Conservation (phyloP, 2,113 vertebrate species). For the Echinops telfairi region DNA sequence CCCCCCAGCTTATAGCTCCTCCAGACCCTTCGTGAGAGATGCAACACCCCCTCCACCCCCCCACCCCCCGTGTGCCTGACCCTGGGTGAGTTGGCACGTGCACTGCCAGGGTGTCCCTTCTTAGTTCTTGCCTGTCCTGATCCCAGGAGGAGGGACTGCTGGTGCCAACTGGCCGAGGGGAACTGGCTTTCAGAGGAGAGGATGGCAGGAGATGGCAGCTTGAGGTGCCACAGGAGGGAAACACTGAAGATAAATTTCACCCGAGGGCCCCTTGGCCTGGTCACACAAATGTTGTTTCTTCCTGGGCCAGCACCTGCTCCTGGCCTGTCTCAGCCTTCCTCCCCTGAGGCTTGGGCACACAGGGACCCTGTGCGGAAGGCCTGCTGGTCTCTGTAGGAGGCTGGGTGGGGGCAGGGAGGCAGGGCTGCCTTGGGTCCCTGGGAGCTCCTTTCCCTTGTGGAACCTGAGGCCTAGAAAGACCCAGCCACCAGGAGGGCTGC, state of each 20-base stretch:
- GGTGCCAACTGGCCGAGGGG: too few relatives aligned
- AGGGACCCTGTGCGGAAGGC: neutral
- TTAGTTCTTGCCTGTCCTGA: neutral
- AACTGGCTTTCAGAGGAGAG: neutral
- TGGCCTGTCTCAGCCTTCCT: neutral
- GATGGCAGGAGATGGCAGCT: neutral
- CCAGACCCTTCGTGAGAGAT: neutral
- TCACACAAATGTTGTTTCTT: neutral
- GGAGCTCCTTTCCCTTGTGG: neutral
- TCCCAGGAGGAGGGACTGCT: neutral
- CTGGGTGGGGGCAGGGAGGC: neutral
- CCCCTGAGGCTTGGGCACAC: neutral
- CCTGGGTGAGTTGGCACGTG: neutral
- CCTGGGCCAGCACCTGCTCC: neutral
- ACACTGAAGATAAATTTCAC: neutral
- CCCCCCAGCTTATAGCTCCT: fast-evolving
- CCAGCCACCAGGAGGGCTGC: neutral
- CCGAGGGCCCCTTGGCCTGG: neutral
- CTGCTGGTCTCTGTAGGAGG: neutral
- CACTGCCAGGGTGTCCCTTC: neutral
- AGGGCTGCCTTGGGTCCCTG: neutral
- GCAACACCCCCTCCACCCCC: too few relatives aligned
- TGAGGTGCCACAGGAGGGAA: neutral
- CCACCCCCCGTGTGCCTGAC: too few relatives aligned
- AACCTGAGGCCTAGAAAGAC: neutral